These are phyloP conservation scores for Fissipunctia ypsillon DNA, from an alignment of 2,888 invertebrate genomes.

Conservation along the genomic window DNA sequence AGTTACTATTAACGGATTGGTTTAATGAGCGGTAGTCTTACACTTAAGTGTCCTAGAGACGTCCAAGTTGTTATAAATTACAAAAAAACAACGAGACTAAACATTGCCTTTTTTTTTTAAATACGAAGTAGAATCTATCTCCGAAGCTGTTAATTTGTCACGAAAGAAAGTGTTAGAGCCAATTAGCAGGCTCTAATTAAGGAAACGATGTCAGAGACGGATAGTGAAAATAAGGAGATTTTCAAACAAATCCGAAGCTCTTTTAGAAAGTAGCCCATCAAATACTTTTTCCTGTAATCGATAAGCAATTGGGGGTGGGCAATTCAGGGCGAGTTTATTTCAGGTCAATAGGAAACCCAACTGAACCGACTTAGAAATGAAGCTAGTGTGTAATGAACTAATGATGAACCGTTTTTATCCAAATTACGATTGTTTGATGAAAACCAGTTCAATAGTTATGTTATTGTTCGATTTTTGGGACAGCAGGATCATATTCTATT, in stretches of 20 bases:
- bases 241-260: conserved; percentile 12
- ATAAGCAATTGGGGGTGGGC: conserved; percentile 61
- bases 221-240: conserved; percentile 32
- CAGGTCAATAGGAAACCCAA: conserved; percentile 67
- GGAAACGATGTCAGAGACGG: conserved; percentile 37
- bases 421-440: conserved; percentile 9
- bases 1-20: conserved; percentile 66
- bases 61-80: conserved; percentile 31
- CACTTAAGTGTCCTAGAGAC: conserved; percentile 47
- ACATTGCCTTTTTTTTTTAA: conserved; percentile 8
- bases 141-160: conserved; percentile 38
- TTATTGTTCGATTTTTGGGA: conserved; percentile 16
- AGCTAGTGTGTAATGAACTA: conserved; percentile 9
- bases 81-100: conserved; percentile 5
- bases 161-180: conserved; percentile 35
- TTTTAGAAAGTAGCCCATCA: conserved; percentile 44
- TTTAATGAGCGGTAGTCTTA: conserved; percentile 56
- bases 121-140: conserved; percentile 17
- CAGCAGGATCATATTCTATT: not conserved
- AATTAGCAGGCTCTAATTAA: conserved; percentile 42
- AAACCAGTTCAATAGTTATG: conserved; percentile 8
- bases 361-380: conserved; percentile 31
- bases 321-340: conserved; percentile 62
- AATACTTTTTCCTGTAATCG: conserved; percentile 53
- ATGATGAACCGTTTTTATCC: conserved; percentile 5